Percentiles rank a stretch among this genome's conserved stretches.
These are phyloP conservation scores for Notocelia uddmanniana DNA, from an alignment of 2,888 invertebrate species.

Conservation along the genomic window DNA sequence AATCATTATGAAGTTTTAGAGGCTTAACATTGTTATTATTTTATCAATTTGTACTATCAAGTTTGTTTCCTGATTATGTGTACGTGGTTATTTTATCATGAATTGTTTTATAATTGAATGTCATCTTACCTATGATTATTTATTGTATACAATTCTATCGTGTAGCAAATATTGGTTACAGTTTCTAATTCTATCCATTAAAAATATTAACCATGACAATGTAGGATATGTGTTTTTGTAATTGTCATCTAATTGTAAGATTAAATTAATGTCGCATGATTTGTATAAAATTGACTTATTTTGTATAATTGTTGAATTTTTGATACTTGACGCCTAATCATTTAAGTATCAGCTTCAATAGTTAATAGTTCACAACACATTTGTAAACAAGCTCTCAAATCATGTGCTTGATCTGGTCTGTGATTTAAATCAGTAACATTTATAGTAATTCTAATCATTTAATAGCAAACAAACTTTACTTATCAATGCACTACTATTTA, in stretches of 20 bases:
- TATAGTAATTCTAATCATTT: conserved; percentile 24
- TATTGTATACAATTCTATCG: conserved; percentile 18
- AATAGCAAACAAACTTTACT: conserved; percentile 63
- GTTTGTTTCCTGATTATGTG: conserved; percentile 41
- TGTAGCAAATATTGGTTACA: conserved; percentile 26
- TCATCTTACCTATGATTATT: conserved; percentile 30
- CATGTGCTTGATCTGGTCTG: conserved; percentile 80
- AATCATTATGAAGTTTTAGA: conserved; percentile 39
- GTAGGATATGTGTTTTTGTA: conserved; percentile 34
- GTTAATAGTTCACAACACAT: conserved; percentile 43
- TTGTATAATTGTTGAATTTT: conserved; percentile 24
- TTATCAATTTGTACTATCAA: conserved; percentile 37
- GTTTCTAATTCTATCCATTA: conserved; percentile 26
- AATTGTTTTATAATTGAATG: conserved; percentile 24
- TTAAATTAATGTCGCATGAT: conserved; percentile 23
- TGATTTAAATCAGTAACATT: conserved; percentile 78
- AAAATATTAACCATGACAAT: conserved; percentile 40
- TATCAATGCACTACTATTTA: conserved; percentile 82
- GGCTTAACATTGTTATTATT: conserved; percentile 43
- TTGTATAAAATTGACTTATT: conserved; percentile 24
- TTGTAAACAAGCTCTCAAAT: conserved; percentile 73
- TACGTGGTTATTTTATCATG: conserved; percentile 35
- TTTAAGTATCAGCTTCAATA: conserved; percentile 21
- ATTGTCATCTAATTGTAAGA: conserved; percentile 37
- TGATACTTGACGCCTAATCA: conserved; percentile 41